phyloP scores from a whole-genome alignment of 2,113 vertebrate species.

The Campylorhamphus procurvoides region DNA sequence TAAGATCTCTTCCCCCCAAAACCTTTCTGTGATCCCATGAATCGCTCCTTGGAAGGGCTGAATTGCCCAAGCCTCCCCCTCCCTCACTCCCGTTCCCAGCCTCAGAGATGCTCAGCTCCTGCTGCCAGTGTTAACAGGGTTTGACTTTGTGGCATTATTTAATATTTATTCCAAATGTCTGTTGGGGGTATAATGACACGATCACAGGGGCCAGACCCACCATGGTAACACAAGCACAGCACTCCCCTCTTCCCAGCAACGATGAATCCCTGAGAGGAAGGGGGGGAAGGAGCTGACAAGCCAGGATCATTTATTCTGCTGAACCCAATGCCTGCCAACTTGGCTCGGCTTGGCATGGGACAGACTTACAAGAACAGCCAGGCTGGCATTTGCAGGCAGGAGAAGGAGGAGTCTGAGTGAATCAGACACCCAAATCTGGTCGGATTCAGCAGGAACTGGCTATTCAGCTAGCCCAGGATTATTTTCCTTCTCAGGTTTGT shows the following conservation, averaged over 20 bases:
- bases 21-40: background rate
- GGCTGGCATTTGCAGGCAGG: background rate
- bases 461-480: background rate
- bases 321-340: slow-evolving; percentile 55
- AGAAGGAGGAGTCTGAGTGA: background rate
- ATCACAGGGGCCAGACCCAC: background rate
- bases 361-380: background rate
- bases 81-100: background rate
- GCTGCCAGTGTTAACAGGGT: background rate
- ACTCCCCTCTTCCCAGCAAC: background rate
- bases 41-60: background rate
- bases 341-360: slow-evolving; percentile 46
- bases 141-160: background rate
- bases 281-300: background rate
- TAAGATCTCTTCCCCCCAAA: background rate
- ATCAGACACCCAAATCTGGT: background rate
- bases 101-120: background rate
- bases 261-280: background rate
- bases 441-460: background rate
- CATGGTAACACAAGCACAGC: background rate
- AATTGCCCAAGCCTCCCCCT: background rate
- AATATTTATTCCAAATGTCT: background rate
- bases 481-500: background rate
- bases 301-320: slow-evolving; percentile 47
- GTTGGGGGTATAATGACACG: background rate